phyloP scores from a whole-genome alignment of 2,113 vertebrate species.

The Tretioscincus oriximinensis region DNA sequence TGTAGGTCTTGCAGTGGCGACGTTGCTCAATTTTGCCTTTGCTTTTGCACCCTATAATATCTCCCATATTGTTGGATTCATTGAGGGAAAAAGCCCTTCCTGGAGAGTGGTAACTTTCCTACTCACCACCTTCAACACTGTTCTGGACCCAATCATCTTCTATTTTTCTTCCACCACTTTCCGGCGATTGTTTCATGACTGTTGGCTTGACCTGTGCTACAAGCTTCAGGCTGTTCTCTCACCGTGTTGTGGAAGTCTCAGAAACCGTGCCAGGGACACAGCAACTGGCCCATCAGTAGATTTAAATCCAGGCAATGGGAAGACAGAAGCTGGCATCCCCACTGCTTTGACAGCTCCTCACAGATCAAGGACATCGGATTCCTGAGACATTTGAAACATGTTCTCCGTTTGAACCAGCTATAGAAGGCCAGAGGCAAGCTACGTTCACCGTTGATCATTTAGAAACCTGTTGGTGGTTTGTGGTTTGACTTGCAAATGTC shows the following conservation, averaged over 20 bases:
- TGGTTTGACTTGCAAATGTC: background rate
- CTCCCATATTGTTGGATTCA: slow-evolving; percentile 82
- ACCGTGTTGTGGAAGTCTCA: background rate
- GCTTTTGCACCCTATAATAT: slow-evolving; percentile 85
- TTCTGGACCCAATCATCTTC: slow-evolving; percentile 78
- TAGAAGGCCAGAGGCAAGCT: background rate
- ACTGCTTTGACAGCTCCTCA: background rate
- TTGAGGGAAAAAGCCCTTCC: slow-evolving; percentile 41
- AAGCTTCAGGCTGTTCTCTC: background rate
- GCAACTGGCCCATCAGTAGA: background rate
- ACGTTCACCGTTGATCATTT: background rate
- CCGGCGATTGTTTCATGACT: slow-evolving; percentile 59
- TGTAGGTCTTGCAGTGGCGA: slow-evolving; percentile 60
- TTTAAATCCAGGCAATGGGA: too few relatives aligned
- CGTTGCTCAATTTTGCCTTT: slow-evolving; percentile 64
- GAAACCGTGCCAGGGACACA: background rate
- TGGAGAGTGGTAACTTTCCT: slow-evolving; percentile 81
- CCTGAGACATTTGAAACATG: background rate
- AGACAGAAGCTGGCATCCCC: background rate
- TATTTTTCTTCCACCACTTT: slow-evolving; percentile 75
- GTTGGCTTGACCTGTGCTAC: background rate
- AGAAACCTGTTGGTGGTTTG: background rate
- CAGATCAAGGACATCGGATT: background rate
- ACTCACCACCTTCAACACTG: slow-evolving; percentile 83
- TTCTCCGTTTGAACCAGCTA: background rate